Conservation (phyloP, 2,888 invertebrate genomes). For the Liposcelis brunnea region DNA sequence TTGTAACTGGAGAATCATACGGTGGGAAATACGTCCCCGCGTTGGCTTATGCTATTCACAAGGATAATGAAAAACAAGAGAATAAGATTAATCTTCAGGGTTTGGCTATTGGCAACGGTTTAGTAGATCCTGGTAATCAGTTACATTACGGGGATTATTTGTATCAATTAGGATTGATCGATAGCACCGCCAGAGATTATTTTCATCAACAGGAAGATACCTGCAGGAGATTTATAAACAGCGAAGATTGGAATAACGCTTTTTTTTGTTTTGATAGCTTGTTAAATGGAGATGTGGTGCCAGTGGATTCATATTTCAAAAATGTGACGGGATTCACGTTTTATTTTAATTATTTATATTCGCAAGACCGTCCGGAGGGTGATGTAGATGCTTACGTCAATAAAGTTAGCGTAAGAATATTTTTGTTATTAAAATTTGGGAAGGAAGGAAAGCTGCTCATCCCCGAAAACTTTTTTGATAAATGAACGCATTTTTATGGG, state of each 20-base stretch:
- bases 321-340: conserved; percentile 60
- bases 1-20: conserved; percentile 43
- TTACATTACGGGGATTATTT: conserved; percentile 32
- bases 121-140: conserved; percentile 34
- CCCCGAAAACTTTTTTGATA: too few relatives aligned
- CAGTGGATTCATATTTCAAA: conserved; percentile 21
- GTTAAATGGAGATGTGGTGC: conserved; percentile 47
- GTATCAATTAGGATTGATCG: conserved; percentile 53
- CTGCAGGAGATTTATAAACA: background rate
- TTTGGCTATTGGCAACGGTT: conserved; percentile 34
- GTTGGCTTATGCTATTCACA: conserved; percentile 34
- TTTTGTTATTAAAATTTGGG: too few relatives aligned
- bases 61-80: conserved; percentile 27
- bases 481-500: too few relatives aligned
- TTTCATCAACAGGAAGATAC: conserved; percentile 41
- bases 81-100: conserved; percentile 35
- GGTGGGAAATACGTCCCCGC: conserved; percentile 38
- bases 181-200: conserved; percentile 37
- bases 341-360: conserved; percentile 55
- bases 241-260: conserved; percentile 44
- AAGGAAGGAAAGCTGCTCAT: too few relatives aligned
- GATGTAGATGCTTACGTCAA: conserved; percentile 19
- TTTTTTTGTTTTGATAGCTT: conserved; percentile 53
- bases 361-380: conserved; percentile 35
- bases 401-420: background rate